Percentiles rank a stretch among this genome's conserved stretches.
Conservation (phyloP, 1,140 invertebrate genomes). For the Branchinecta lynchi region DNA sequence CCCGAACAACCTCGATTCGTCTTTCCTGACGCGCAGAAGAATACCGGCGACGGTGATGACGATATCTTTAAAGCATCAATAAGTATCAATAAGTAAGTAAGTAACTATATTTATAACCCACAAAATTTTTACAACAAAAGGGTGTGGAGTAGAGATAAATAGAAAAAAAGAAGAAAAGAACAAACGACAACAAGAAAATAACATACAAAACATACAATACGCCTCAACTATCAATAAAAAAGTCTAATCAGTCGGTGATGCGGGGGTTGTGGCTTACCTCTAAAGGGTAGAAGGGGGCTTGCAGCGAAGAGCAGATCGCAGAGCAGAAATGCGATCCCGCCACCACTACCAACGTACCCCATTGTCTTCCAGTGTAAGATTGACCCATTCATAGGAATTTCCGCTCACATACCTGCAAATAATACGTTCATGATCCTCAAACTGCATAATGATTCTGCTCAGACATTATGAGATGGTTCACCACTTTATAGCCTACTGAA, state of each 20-base stretch:
- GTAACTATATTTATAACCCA: not conserved
- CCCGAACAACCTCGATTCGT: too few relatives aligned
- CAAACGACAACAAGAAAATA: too few relatives aligned
- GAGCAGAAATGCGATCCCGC: not conserved
- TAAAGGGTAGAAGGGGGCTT: not conserved
- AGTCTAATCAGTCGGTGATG: too few relatives aligned
- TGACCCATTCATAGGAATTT: not conserved
- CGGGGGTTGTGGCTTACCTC: not conserved
- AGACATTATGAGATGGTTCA: too few relatives aligned
- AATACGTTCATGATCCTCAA: too few relatives aligned
- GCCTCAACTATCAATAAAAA: not conserved
- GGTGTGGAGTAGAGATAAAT: not conserved
- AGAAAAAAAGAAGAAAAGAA: not conserved
- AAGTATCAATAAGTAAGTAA: not conserved
- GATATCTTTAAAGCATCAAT: too few relatives aligned
- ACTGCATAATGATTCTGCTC: too few relatives aligned
- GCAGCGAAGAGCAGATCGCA: not conserved
- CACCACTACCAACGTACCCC: not conserved
- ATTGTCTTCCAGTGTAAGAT: not conserved
- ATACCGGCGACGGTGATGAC: too few relatives aligned
- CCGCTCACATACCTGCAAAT: too few relatives aligned
- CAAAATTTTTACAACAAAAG: not conserved
- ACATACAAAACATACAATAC: too few relatives aligned
- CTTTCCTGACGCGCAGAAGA: too few relatives aligned
- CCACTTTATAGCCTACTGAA: too few relatives aligned